These are phyloP conservation scores for Uria aalge DNA, from an alignment of 2,113 vertebrate genomes.

Conservation along the genomic window DNA sequence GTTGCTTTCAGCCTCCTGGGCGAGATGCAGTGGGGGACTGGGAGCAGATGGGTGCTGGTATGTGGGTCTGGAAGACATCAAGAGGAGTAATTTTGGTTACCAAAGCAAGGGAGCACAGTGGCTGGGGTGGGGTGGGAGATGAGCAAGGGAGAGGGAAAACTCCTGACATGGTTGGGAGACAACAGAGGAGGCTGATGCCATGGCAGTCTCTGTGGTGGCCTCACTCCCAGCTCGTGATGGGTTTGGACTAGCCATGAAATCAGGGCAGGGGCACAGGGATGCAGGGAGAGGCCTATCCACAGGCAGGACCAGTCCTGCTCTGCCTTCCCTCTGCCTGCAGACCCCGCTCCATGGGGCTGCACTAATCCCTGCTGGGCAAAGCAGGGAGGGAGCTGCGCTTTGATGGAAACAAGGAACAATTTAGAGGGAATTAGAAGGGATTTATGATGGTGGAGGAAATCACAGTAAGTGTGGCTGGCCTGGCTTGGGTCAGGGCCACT, in stretches of 20 bases:
- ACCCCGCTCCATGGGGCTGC: neutral
- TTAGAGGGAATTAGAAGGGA: constrained; percentile 48
- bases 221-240: neutral
- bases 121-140: neutral
- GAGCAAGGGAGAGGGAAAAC: neutral
- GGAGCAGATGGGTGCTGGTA: neutral
- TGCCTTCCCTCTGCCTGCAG: neutral
- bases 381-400: neutral
- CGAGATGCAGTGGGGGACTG: neutral
- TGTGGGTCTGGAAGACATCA: neutral
- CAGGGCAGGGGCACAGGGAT: neutral
- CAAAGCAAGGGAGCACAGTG: neutral
- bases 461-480: neutral
- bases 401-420: neutral
- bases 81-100: neutral
- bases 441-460: constrained; percentile 12
- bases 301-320: neutral
- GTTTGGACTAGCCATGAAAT: neutral
- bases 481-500: neutral
- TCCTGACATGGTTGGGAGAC: neutral
- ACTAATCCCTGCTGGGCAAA: neutral
- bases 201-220: neutral
- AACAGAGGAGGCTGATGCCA: neutral
- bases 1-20: neutral
- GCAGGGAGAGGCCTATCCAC: neutral